Percentiles rank a stretch among this genome's conserved stretches.
phyloP scores from a whole-genome alignment of 53 echinoderm and acorn worm species.

The Echinarachnius parma region DNA sequence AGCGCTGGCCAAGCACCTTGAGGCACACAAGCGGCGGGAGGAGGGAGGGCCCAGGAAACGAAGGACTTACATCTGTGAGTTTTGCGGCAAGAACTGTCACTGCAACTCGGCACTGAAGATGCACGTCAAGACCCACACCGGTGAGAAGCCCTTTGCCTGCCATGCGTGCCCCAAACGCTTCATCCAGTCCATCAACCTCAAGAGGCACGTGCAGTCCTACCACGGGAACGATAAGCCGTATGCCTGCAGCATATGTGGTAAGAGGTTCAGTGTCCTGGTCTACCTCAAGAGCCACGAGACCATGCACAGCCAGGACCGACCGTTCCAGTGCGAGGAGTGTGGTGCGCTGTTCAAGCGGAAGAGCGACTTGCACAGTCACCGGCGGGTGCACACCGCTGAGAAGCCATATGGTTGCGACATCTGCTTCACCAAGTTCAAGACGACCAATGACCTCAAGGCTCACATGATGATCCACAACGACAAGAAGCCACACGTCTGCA shows the following conservation, averaged over 20 bases:
- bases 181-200: slow-evolving; percentile 88
- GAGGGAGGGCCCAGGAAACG: slow-evolving; percentile 24
- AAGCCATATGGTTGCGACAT: slow-evolving; percentile 79
- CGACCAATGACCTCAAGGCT: slow-evolving; percentile 79
- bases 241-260: slow-evolving; percentile 78
- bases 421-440: slow-evolving; percentile 77
- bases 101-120: slow-evolving; percentile 82
- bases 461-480: slow-evolving; percentile 90
- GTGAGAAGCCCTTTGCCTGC: slow-evolving; percentile 85
- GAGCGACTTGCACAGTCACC: slow-evolving; percentile 88
- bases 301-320: slow-evolving; percentile 83
- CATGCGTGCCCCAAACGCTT: slow-evolving; percentile 71
- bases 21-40: slow-evolving; percentile 53
- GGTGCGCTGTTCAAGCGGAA: slow-evolving; percentile 95
- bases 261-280: slow-evolving; percentile 82
- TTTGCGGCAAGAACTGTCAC: slow-evolving; percentile 70
- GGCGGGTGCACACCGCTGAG: slow-evolving; percentile 79
- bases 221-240: slow-evolving; percentile 79
- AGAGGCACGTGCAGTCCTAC: slow-evolving; percentile 82
- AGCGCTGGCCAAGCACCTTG: slow-evolving; percentile 61
- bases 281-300: slow-evolving; percentile 91
- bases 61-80: slow-evolving; percentile 65
- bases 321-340: slow-evolving; percentile 92
- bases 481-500: slow-evolving; percentile 81
- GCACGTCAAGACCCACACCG: slow-evolving; percentile 81